A percentile compares a stretch with the other conserved stretches of the same genome.
These are phyloP conservation scores for Polymixis lichenea DNA, from an alignment of 2,888 invertebrate species.

Conservation along the genomic window DNA sequence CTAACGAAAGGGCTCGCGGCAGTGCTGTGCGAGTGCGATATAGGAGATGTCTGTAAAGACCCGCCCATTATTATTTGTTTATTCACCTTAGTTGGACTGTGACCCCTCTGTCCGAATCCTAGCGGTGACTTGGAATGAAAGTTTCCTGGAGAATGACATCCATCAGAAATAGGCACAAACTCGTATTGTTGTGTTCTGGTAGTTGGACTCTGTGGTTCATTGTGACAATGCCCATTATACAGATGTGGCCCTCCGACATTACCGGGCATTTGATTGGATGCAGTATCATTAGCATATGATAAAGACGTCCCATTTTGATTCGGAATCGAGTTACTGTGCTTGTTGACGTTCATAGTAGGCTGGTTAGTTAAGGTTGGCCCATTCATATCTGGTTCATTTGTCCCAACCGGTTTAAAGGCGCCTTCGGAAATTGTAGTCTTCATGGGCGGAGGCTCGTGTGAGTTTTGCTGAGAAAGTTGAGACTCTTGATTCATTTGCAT, in stretches of 20 bases:
- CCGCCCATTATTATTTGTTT: constrained; percentile 83
- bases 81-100: constrained; percentile 82
- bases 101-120: constrained; percentile 82
- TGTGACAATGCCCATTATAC: constrained; percentile 84
- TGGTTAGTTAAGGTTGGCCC: constrained; percentile 72
- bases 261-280: constrained; percentile 72
- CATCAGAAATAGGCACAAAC: constrained; percentile 96
- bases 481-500: constrained; percentile 73
- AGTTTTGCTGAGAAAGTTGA: constrained; percentile 70
- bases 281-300: constrained; percentile 72
- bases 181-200: constrained; percentile 95
- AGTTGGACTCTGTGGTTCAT: constrained; percentile 94
- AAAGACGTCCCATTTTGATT: constrained; percentile 79
- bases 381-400: constrained; percentile 72
- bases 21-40: constrained; percentile 91
- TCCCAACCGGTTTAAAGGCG: constrained; percentile 80
- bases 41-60: constrained; percentile 87
- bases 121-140: constrained; percentile 85
- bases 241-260: constrained; percentile 74
- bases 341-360: constrained; percentile 70
- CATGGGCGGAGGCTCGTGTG: constrained; percentile 71
- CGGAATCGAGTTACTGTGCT: constrained; percentile 74
- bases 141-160: constrained; percentile 92
- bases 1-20: constrained; percentile 95
- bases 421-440: constrained; percentile 78